Conservation (phyloP, 2,888 invertebrate genomes). For the Phyllotreta striolata region DNA sequence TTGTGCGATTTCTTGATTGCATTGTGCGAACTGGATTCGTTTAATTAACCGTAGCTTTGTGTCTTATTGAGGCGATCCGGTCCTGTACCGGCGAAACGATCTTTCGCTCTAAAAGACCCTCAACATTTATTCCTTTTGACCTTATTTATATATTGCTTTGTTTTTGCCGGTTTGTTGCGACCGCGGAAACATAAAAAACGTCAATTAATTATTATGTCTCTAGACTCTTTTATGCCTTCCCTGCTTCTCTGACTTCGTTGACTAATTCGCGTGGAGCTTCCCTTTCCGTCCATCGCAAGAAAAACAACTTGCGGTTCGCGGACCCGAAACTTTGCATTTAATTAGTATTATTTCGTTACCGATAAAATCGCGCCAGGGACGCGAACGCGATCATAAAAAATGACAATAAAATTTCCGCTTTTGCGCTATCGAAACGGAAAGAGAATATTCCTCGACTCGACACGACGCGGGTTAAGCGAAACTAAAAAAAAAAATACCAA, state of each 20-base stretch:
- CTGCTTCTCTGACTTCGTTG: constrained; percentile 1
- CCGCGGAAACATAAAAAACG: constrained; percentile 37
- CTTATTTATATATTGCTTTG: constrained; percentile 42
- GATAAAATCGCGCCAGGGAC: too few species aligned
- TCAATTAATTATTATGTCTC: constrained; percentile 42
- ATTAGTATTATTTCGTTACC: too few species aligned
- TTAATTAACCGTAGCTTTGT: neutral
- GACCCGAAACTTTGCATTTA: neutral
- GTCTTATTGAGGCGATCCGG: neutral
- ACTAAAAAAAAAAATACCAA: neutral
- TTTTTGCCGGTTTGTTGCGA: constrained; percentile 35
- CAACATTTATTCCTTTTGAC: constrained; percentile 37
- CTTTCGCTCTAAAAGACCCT: constrained; percentile 26
- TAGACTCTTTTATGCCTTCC: constrained; percentile 14
- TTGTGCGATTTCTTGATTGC: too few species aligned
- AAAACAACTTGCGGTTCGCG: neutral
- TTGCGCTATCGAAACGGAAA: too few species aligned
- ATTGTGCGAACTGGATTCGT: too few species aligned
- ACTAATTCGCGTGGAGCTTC: constrained; percentile 11
- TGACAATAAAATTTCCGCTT: too few species aligned
- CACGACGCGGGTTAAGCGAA: too few species aligned
- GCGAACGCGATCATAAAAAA: too few species aligned
- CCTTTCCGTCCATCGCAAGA: neutral
- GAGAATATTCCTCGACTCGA: too few species aligned
- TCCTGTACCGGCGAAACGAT: constrained; percentile 17